Percentiles rank a stretch among this genome's conserved stretches.
Conservation (phyloP, 37 sponge, comb jelly and placozoan genomes). For the Theonella swinhoei region DNA sequence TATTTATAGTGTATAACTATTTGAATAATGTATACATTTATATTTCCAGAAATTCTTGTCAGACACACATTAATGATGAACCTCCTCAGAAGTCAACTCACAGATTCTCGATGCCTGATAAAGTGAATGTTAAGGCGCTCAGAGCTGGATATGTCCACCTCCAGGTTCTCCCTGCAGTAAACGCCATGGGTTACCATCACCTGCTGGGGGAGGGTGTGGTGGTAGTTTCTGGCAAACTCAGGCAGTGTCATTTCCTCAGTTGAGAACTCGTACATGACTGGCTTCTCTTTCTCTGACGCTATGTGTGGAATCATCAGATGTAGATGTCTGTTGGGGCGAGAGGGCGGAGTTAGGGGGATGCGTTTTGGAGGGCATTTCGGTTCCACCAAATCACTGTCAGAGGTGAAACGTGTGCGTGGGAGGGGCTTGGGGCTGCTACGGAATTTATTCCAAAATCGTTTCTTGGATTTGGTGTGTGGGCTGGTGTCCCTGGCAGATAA, state of each 20-base stretch:
- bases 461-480: background rate
- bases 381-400: background rate
- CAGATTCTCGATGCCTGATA: background rate
- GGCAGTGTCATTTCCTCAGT: constrained; percentile 7
- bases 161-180: background rate
- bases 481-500: background rate
- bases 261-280: background rate
- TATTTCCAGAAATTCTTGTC: too few species aligned
- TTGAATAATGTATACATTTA: too few species aligned
- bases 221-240: constrained; percentile 10
- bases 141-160: background rate
- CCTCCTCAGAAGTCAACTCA: background rate
- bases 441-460: background rate
- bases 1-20: too few species aligned
- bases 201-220: constrained; percentile 20
- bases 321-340: too few species aligned
- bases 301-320: too few species aligned
- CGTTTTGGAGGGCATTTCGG: too few species aligned
- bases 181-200: constrained; percentile 2
- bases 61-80: background rate
- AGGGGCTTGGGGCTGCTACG: background rate
- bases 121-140: background rate
- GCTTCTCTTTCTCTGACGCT: too few species aligned
- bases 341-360: too few species aligned
- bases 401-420: background rate